Conservation (phyloP, 2,797 vertebrate species). For the Alca torda region DNA sequence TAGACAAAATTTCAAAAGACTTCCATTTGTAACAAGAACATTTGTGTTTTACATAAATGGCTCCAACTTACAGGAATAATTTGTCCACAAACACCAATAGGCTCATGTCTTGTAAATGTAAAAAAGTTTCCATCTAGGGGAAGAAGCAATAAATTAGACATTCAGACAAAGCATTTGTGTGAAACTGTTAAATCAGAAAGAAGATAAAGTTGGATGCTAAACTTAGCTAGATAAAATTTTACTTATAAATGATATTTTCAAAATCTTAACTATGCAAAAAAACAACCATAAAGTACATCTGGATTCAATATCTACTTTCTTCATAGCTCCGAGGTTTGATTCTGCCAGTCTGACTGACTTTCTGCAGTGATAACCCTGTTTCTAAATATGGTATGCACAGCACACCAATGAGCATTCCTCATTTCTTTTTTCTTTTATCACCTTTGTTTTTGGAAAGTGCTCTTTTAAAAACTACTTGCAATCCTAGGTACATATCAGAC, state of each 20-base stretch:
- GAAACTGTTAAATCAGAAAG: neutral
- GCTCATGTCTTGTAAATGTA: conserved; percentile 87
- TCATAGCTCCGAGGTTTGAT: neutral
- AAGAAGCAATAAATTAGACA: neutral
- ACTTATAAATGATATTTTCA: neutral
- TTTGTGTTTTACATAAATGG: neutral
- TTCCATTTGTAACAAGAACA: neutral
- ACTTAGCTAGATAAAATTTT: neutral
- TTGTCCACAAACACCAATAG: conserved; percentile 89
- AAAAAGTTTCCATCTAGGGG: conserved; percentile 86
- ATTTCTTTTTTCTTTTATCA: neutral
- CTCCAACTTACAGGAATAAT: conserved; percentile 88
- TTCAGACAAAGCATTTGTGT: neutral
- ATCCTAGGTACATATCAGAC: neutral
- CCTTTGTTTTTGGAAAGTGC: neutral
- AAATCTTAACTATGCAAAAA: neutral
- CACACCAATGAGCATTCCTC: neutral
- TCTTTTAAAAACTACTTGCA: neutral
- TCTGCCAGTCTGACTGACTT: neutral
- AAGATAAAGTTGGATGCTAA: neutral
- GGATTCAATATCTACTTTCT: conserved; percentile 26
- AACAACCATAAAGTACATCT: neutral
- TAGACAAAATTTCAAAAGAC: neutral
- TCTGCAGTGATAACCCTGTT: neutral
- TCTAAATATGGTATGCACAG: neutral